A percentile compares a stretch with the other conserved stretches of the same genome.
Evolutionary conservation across 2,888 invertebrate species (phyloP).

Genomic region (Caenorhabditis sulstoni): DNA sequence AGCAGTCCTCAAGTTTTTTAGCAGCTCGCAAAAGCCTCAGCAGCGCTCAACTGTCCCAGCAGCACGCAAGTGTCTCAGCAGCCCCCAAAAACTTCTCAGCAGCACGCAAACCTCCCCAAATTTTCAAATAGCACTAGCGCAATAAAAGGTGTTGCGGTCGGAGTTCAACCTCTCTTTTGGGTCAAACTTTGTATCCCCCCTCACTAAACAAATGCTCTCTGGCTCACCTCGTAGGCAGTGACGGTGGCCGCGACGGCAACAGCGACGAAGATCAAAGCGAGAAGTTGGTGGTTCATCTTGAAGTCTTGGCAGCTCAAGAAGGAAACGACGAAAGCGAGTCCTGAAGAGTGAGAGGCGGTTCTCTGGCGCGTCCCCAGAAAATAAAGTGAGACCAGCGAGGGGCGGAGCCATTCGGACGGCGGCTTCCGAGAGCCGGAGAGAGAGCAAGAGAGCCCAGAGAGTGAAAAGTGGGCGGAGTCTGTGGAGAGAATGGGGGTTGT

Average conservation of each 20-base stretch:
- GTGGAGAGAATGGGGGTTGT: not conserved
- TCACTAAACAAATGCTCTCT: too few species aligned
- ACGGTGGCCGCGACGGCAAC: not conserved
- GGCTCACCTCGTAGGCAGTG: not conserved
- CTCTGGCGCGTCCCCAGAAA: slow-evolving; percentile 11
- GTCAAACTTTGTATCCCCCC: not conserved
- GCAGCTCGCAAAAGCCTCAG: too few species aligned
- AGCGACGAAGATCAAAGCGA: slow-evolving; percentile 10
- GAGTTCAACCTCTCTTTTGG: not conserved
- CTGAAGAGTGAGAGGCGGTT: not conserved
- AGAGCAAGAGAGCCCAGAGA: not conserved
- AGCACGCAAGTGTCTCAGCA: too few species aligned
- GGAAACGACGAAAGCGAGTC: not conserved
- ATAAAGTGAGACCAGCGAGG: slow-evolving; percentile 12
- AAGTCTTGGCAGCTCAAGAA: not conserved
- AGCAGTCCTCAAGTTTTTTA: too few species aligned
- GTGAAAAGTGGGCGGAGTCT: slow-evolving; percentile 13
- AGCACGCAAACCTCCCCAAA: too few species aligned
- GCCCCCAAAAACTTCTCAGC: too few species aligned
- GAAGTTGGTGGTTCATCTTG: not conserved
- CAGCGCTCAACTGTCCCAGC: too few species aligned
- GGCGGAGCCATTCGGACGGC: slow-evolving; percentile 29
- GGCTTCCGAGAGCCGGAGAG: not conserved
- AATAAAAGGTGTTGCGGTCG: too few species aligned
- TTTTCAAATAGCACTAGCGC: too few species aligned